A percentile compares a stretch with the other conserved stretches of the same genome.
Conservation (phyloP, 2,113 vertebrate genomes). For the Redunca redunca region DNA sequence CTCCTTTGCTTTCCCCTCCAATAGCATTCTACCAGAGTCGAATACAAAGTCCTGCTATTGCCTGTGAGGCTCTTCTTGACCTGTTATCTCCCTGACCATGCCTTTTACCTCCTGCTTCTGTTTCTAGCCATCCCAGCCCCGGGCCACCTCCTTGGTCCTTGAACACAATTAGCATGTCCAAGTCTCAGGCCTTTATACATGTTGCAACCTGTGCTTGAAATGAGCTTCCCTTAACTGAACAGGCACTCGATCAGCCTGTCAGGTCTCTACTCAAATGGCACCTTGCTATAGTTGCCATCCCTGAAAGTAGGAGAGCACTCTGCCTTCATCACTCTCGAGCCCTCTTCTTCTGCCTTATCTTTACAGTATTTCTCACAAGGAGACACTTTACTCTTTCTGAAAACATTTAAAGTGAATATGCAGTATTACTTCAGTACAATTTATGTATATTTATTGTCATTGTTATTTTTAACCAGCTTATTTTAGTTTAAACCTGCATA, state of each 20-base stretch:
- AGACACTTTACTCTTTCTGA: background rate
- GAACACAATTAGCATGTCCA: background rate
- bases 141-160: background rate
- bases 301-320: background rate
- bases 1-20: background rate
- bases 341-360: background rate
- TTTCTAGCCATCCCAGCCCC: background rate
- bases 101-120: background rate
- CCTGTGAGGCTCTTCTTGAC: background rate
- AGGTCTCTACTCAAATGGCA: background rate
- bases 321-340: background rate
- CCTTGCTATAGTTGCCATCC: background rate
- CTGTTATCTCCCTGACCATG: background rate
- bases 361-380: background rate
- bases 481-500: background rate
- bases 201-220: background rate
- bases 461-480: background rate
- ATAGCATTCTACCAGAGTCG: background rate
- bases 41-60: fast-evolving
- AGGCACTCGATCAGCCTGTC: background rate
- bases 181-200: background rate
- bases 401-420: background rate
- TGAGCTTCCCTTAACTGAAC: background rate
- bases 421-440: background rate
- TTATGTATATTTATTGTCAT: background rate